phyloP scores from a whole-genome alignment of 2,888 invertebrate species.

The Anthophora plumipes region DNA sequence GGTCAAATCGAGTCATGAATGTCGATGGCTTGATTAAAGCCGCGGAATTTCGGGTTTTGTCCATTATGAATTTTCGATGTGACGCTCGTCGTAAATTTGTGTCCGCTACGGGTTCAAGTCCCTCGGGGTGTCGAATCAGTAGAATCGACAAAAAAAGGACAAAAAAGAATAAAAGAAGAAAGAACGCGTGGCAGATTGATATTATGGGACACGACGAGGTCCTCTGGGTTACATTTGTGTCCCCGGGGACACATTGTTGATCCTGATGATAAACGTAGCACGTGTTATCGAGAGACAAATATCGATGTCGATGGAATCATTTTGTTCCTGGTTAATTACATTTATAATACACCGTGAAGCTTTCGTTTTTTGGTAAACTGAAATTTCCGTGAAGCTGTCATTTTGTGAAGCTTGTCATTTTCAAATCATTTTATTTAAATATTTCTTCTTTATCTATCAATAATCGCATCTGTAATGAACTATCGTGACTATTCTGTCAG shows the following conservation, averaged over 20 bases:
- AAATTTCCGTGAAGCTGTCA: too few relatives aligned
- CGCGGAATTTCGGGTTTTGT: constrained; percentile 28
- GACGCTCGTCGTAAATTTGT: constrained; percentile 42
- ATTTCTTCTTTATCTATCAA: too few relatives aligned
- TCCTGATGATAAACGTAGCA: constrained; percentile 8
- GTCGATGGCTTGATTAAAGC: constrained; percentile 56
- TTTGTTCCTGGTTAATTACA: background rate
- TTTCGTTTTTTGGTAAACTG: background rate
- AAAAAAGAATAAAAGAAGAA: too few relatives aligned
- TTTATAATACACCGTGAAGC: background rate
- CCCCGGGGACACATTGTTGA: constrained; percentile 10
- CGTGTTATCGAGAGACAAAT: background rate
- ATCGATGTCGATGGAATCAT: background rate
- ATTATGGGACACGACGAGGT: constrained; percentile 26
- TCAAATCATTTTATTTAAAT: too few relatives aligned
- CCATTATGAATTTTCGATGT: constrained; percentile 42
- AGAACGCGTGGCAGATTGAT: constrained; percentile 47
- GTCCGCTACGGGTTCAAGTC: background rate
- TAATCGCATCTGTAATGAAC: too few relatives aligned
- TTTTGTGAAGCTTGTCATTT: too few relatives aligned
- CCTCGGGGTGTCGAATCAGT: background rate
- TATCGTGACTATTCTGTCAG: too few relatives aligned
- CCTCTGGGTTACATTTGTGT: background rate
- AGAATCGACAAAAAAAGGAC: background rate
- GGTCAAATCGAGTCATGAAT: constrained; percentile 36